Conservation (phyloP, 2,113 vertebrate genomes). For the Spilogale gracilis region DNA sequence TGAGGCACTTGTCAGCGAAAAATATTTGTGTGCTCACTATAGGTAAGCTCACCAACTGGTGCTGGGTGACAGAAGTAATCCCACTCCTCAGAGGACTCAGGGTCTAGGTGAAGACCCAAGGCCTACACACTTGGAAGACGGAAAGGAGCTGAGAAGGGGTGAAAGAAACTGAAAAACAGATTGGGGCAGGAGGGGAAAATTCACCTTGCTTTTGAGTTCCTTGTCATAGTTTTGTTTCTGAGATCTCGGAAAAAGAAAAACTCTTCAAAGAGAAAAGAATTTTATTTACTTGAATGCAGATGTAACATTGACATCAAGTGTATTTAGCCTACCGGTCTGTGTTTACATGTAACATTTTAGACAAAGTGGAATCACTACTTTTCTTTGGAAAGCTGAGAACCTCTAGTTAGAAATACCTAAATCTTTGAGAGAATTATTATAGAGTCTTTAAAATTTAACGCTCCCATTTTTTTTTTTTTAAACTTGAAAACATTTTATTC, state of each 20-base stretch:
- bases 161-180: background rate
- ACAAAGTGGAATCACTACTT: background rate
- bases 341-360: background rate
- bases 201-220: background rate
- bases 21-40: background rate
- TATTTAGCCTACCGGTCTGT: background rate
- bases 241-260: background rate
- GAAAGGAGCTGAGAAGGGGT: background rate
- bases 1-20: background rate
- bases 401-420: background rate
- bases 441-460: constrained; percentile 5
- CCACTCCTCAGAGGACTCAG: background rate
- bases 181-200: background rate
- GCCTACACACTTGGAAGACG: background rate
- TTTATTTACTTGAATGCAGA: background rate
- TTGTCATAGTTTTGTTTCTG: constrained; percentile 13
- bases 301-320: background rate
- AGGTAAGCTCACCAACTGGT: background rate
- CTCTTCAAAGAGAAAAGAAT: background rate
- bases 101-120: background rate
- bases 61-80: background rate
- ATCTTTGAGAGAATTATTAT: background rate
- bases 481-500: constrained; percentile 33
- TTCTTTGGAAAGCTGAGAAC: constrained; percentile 7
- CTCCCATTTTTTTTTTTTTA: background rate